A percentile compares a stretch with the other conserved stretches of the same genome.
Conservation (phyloP, 2,113 vertebrate genomes). For the Arizona elegans region DNA sequence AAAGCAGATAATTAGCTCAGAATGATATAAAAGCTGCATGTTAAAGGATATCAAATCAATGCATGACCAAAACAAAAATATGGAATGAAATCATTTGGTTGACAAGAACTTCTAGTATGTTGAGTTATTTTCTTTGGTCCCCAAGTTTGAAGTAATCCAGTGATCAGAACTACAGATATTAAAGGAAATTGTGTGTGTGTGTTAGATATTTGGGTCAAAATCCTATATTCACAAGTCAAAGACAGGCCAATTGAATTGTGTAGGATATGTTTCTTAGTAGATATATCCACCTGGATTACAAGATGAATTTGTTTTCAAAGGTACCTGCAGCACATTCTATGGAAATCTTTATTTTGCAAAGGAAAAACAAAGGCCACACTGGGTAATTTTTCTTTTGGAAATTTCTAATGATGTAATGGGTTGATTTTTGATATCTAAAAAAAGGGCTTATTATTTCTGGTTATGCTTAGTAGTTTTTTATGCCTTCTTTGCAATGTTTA, state of each 20-base stretch:
- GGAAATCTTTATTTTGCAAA: not conserved
- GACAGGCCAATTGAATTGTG: too few species aligned
- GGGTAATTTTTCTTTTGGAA: not conserved
- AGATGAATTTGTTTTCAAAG: not conserved
- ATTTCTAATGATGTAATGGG: not conserved
- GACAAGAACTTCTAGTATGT: slow-evolving; percentile 24
- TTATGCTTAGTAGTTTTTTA: not conserved
- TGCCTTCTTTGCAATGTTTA: not conserved
- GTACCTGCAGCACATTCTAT: not conserved
- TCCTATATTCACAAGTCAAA: not conserved
- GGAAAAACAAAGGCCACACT: not conserved
- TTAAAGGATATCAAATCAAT: not conserved
- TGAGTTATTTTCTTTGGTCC: slow-evolving; percentile 17
- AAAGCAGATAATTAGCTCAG: not conserved
- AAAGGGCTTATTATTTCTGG: not conserved
- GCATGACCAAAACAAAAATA: slow-evolving; percentile 19
- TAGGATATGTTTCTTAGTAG: not conserved
- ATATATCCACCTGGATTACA: not conserved
- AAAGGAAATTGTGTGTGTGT: not conserved
- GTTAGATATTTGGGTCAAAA: not conserved
- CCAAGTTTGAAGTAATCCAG: not conserved
- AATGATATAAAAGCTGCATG: not conserved
- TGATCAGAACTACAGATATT: not conserved
- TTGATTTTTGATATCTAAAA: not conserved
- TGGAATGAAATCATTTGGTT: slow-evolving; percentile 20